phyloP scores from a whole-genome alignment of 2,797 vertebrate genomes.

The Manis javanica region DNA sequence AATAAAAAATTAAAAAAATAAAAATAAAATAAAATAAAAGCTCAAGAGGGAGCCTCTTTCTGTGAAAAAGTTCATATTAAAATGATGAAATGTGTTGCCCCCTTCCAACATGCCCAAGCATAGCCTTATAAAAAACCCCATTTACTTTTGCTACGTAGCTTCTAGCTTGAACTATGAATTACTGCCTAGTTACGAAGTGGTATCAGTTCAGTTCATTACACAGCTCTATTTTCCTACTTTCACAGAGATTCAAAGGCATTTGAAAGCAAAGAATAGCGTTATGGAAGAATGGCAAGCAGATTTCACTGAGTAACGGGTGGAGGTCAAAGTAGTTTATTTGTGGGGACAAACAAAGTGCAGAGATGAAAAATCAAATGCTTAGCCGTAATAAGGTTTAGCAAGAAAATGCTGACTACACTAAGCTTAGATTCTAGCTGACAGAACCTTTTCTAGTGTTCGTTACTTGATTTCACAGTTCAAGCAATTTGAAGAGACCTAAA shows the following conservation, averaged over 20 bases:
- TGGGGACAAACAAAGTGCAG: constrained; percentile 85
- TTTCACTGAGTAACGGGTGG: constrained; percentile 87
- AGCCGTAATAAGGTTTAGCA: constrained; percentile 90
- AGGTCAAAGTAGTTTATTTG: constrained; percentile 90
- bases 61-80: constrained; percentile 77
- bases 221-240: constrained; percentile 79
- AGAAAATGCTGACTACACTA: constrained; percentile 92
- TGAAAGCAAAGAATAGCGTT: constrained; percentile 84
- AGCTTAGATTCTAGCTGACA: constrained; percentile 93
- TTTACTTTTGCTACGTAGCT: constrained; percentile 39
- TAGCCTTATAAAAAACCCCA: constrained; percentile 62
- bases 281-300: constrained; percentile 84
- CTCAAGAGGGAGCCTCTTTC: constrained; percentile 61
- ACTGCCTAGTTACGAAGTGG: constrained; percentile 78
- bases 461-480: constrained; percentile 92
- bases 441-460: constrained; percentile 93
- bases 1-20: too few relatives aligned
- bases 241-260: constrained; percentile 80
- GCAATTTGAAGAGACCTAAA: constrained; percentile 88
- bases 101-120: constrained; percentile 81
- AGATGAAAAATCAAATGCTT: constrained; percentile 88
- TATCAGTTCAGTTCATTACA: constrained; percentile 74
- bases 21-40: background rate
- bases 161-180: constrained; percentile 77
- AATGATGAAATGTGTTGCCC: constrained; percentile 82